Evolutionary conservation across 2,113 vertebrate species (phyloP).

Genomic region (Electrona antarctica): DNA sequence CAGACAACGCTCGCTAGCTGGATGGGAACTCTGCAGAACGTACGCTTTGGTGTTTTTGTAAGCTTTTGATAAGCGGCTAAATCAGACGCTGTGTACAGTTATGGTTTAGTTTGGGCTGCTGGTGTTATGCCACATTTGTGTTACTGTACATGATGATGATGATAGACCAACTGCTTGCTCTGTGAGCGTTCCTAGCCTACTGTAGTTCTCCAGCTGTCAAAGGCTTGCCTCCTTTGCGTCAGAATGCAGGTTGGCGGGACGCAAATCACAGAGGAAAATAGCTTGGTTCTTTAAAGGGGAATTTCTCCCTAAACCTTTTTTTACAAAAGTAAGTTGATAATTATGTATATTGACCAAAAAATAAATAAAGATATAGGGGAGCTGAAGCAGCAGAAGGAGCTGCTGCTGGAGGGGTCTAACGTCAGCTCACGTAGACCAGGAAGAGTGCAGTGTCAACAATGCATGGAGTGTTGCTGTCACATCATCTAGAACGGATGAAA

Average conservation of each 20-base stretch:
- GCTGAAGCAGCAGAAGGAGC: no score
- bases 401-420: no score
- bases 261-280: background rate
- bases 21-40: conserved; percentile 55
- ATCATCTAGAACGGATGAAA: no score
- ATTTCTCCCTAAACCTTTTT: no score
- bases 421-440: no score
- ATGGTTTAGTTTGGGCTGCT: conserved; percentile 28
- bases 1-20: conserved; percentile 44
- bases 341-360: no score
- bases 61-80: conserved; percentile 38
- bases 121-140: conserved; percentile 10
- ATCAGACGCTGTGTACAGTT: conserved; percentile 43
- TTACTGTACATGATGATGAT: background rate
- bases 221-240: conserved; percentile 11
- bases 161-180: conserved; percentile 7
- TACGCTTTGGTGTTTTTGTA: conserved; percentile 56
- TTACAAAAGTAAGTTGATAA: no score
- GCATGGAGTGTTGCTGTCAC: no score
- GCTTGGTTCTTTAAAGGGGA: background rate
- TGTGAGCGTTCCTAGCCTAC: background rate
- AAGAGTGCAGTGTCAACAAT: no score
- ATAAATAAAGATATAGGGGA: no score
- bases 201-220: background rate
- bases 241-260: conserved; percentile 6